Conservation (phyloP, 2,888 invertebrate genomes). For the Drosophila longiperda region DNA sequence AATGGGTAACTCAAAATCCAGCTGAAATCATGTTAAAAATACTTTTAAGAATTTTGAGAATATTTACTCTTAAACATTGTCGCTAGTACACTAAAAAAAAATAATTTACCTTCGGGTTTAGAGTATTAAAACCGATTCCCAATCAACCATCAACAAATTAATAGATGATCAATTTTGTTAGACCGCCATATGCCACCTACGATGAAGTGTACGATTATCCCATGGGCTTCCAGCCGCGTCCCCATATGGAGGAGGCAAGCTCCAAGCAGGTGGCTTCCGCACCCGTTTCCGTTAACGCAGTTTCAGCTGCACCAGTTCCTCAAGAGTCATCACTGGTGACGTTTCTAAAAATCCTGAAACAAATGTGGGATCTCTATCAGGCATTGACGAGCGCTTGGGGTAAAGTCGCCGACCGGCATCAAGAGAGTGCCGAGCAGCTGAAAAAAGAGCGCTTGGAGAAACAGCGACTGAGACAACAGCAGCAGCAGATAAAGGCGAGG, state of each 20-base stretch:
- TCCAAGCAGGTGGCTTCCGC: constrained; percentile 47
- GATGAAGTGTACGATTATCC: constrained; percentile 72
- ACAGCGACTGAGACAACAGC: constrained; percentile 63
- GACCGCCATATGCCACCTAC: constrained; percentile 58
- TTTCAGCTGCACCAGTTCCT: constrained; percentile 19
- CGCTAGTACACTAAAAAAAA: too few relatives aligned
- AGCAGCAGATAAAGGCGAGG: constrained; percentile 65
- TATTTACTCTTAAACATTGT: not conserved
- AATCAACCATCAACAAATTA: not conserved
- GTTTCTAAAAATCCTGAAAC: constrained; percentile 74
- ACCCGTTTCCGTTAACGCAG: constrained; percentile 9
- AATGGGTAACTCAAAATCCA: not conserved
- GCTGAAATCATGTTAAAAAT: not conserved
- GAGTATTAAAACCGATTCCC: not conserved
- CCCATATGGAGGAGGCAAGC: constrained; percentile 12
- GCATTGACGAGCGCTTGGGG: constrained; percentile 81
- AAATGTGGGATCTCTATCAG: constrained; percentile 82
- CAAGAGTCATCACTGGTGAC: constrained; percentile 66
- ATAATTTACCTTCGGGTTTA: not conserved
- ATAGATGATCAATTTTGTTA: constrained; percentile 8
- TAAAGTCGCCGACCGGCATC: constrained; percentile 69
- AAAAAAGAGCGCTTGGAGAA: constrained; percentile 65
- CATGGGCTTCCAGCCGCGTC: constrained; percentile 69
- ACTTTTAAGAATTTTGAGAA: not conserved
- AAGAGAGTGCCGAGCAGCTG: constrained; percentile 54